phyloP scores from a whole-genome alignment of 2,797 vertebrate species.

The Pipistrellus kuhlii region DNA sequence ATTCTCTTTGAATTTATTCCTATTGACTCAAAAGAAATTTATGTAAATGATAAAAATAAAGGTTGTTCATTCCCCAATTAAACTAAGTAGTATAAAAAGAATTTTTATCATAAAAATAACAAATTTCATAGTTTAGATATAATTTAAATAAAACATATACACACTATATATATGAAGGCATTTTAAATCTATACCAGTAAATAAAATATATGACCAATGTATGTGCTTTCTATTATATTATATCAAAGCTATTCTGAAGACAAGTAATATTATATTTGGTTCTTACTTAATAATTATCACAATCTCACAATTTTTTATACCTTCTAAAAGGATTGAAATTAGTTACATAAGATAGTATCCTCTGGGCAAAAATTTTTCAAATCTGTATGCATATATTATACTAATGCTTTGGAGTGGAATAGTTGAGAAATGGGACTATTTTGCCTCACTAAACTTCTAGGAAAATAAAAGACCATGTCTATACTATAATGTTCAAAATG shows the following conservation, averaged over 20 bases:
- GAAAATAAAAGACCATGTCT: not conserved
- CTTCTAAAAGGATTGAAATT: not conserved
- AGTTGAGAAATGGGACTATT: conserved; percentile 49
- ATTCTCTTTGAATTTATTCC: not conserved
- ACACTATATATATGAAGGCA: not conserved
- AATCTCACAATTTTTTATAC: conserved; percentile 11
- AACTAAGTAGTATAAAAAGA: not conserved
- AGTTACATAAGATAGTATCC: not conserved
- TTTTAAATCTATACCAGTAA: not conserved
- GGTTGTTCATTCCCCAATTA: not conserved
- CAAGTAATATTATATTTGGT: not conserved
- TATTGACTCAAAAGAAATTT: not conserved
- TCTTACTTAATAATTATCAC: not conserved
- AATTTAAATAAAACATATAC: not conserved
- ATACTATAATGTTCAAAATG: conserved; percentile 31
- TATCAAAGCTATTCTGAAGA: conserved; percentile 6
- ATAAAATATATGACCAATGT: not conserved
- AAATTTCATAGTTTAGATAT: not conserved
- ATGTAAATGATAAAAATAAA: not conserved
- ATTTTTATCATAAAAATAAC: not conserved
- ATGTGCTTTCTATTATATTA: not conserved
- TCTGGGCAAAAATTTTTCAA: not conserved
- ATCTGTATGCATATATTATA: not conserved
- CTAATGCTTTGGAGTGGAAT: conserved; percentile 38
- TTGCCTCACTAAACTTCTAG: conserved; percentile 35